These are phyloP conservation scores for Fulica atra DNA, from an alignment of 2,113 vertebrate species.

Conservation along the genomic window DNA sequence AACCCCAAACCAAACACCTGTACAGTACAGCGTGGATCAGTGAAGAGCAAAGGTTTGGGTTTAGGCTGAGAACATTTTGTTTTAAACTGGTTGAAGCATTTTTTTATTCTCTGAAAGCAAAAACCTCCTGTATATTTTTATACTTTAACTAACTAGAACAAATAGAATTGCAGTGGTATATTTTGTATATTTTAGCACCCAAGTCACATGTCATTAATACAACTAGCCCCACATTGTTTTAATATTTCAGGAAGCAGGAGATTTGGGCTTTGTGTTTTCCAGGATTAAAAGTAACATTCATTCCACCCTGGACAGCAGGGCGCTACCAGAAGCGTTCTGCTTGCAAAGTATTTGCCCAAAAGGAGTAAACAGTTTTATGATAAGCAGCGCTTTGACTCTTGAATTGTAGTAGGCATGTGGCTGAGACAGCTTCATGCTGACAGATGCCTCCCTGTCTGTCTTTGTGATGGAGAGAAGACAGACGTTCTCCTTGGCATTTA, in stretches of 20 bases:
- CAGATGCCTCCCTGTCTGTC: constrained; percentile 9
- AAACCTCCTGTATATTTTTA: not conserved
- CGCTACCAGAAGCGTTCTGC: not conserved
- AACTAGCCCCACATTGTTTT: not conserved
- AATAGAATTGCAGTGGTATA: not conserved
- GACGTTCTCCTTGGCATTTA: constrained; percentile 30
- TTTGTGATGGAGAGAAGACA: constrained; percentile 24
- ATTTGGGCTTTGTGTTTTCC: not conserved
- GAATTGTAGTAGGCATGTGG: not conserved
- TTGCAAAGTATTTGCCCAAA: not conserved
- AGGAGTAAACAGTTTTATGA: not conserved
- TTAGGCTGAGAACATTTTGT: not conserved
- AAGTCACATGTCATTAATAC: not conserved
- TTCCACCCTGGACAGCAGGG: not conserved
- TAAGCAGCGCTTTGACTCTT: not conserved
- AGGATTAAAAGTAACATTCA: not conserved
- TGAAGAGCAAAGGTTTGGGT: not conserved
- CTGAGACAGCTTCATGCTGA: not conserved
- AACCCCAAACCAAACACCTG: too few species aligned
- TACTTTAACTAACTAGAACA: not conserved
- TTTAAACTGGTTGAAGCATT: not conserved
- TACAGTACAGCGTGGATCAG: too few species aligned
- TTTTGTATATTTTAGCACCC: not conserved
- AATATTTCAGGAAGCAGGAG: not conserved
- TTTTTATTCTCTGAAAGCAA: not conserved